Conservation (phyloP, 1,140 invertebrate species). For the Drosophila serrata region DNA sequence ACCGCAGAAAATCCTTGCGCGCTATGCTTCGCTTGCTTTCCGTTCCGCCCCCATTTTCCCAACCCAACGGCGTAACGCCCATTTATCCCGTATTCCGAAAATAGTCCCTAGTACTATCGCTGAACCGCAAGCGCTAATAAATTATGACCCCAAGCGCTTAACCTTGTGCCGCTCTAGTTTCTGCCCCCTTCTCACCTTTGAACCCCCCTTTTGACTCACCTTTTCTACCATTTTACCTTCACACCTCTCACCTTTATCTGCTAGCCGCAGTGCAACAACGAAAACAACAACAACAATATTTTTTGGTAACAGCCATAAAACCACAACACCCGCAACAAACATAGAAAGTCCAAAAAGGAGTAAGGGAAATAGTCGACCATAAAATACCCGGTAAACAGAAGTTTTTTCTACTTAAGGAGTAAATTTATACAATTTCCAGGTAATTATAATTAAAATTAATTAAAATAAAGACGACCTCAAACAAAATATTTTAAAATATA, state of each 20-base stretch:
- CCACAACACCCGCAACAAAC: slow-evolving; percentile 68
- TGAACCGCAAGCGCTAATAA: slow-evolving; percentile 76
- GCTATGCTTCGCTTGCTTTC: slow-evolving; percentile 11
- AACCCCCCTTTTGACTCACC: background rate
- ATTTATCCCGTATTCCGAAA: slow-evolving; percentile 40
- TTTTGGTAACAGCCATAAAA: slow-evolving; percentile 60
- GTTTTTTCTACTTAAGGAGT: background rate
- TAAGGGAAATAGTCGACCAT: background rate
- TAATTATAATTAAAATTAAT: too few species aligned
- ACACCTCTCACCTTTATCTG: slow-evolving; percentile 49
- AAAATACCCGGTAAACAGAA: background rate
- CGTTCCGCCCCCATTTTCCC: background rate
- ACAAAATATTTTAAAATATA: too few species aligned
- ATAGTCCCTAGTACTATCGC: slow-evolving; percentile 26
- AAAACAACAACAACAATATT: slow-evolving; percentile 34
- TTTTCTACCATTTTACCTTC: slow-evolving; percentile 8
- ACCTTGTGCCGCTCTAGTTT: slow-evolving; percentile 59
- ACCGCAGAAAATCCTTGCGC: slow-evolving; percentile 53
- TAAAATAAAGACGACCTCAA: too few species aligned
- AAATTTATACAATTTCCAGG: too few species aligned
- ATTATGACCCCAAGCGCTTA: slow-evolving; percentile 76
- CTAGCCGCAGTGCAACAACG: slow-evolving; percentile 38
- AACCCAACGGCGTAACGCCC: background rate
- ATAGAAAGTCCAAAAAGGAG: slow-evolving; percentile 49
- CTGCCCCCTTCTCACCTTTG: slow-evolving; percentile 14